Conservation (phyloP, 2,113 vertebrate genomes). For the Syrrhaptes paradoxus region DNA sequence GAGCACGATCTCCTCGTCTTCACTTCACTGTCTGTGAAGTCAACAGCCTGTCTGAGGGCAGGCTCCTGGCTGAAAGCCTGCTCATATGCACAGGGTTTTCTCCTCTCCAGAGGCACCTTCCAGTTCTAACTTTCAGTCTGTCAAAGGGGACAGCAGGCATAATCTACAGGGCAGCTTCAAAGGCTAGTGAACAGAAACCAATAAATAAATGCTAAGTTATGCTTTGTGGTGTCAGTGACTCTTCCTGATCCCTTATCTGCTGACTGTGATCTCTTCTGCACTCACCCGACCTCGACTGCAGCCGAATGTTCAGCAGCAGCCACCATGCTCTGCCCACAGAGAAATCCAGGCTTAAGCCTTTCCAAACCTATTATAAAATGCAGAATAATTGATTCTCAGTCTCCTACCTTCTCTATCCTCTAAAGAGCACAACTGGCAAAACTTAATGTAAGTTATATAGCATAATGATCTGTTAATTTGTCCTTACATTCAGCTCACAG, state of each 20-base stretch:
- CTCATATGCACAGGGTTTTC: background rate
- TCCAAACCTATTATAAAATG: background rate
- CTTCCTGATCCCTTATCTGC: background rate
- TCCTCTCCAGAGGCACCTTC: background rate
- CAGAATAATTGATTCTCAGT: background rate
- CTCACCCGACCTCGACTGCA: accelerated
- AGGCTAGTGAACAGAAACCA: background rate
- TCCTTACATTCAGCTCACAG: background rate
- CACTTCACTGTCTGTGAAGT: background rate
- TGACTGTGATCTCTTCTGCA: background rate
- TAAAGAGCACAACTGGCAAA: background rate
- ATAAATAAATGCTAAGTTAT: background rate
- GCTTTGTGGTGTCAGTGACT: background rate
- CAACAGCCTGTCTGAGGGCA: background rate
- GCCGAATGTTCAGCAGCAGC: background rate
- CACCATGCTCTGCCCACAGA: background rate
- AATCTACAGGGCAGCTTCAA: background rate
- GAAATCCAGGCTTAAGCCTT: background rate
- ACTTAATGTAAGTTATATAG: background rate
- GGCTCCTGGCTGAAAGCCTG: background rate
- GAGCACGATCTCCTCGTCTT: background rate
- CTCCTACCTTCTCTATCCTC: background rate
- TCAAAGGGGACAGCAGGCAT: background rate
- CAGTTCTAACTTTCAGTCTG: background rate
- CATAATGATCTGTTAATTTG: background rate